These are phyloP conservation scores for Melieria picta DNA, from an alignment of 2,888 invertebrate species.

Conservation along the genomic window DNA sequence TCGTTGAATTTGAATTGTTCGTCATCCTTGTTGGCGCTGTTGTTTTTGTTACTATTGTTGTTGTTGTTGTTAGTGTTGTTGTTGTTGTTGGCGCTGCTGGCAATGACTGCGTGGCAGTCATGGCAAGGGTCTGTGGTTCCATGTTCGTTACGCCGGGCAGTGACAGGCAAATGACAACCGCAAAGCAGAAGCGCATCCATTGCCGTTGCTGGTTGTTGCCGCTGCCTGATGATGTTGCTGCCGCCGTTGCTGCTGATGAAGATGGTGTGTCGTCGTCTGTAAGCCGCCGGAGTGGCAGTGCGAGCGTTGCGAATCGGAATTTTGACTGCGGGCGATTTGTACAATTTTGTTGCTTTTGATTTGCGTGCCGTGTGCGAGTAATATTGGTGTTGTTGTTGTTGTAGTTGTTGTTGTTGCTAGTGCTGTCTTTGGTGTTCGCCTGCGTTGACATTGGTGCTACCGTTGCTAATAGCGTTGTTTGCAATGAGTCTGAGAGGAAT, in stretches of 20 bases:
- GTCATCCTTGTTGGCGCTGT: conserved; percentile 31
- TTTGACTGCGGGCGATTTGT: not conserved
- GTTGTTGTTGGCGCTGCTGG: conserved; percentile 39
- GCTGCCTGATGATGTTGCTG: conserved; percentile 36
- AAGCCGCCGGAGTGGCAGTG: conserved; percentile 10
- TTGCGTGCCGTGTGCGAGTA: not conserved
- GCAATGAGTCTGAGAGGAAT: not conserved
- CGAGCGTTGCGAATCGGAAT: too few species aligned
- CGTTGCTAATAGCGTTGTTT: conserved; percentile 46
- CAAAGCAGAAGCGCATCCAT: conserved; percentile 54
- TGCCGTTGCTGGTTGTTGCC: conserved; percentile 41
- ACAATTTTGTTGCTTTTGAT: conserved; percentile 11
- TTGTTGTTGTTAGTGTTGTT: conserved; percentile 36
- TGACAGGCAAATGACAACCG: conserved; percentile 56
- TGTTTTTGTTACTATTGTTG: conserved; percentile 29
- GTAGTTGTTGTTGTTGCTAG: conserved; percentile 34
- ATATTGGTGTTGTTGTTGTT: conserved; percentile 27
- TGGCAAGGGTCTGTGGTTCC: conserved; percentile 44
- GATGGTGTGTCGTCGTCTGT: conserved; percentile 13
- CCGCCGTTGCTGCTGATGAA: conserved; percentile 6
- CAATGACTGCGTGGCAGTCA: too few species aligned
- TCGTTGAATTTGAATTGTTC: conserved; percentile 18
- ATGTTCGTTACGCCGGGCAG: conserved; percentile 51
- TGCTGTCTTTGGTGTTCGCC: conserved; percentile 37
- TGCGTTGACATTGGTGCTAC: conserved; percentile 45